These are phyloP conservation scores for Neomicropteryx cornuta DNA, from an alignment of 1,140 invertebrate species.

Conservation along the genomic window DNA sequence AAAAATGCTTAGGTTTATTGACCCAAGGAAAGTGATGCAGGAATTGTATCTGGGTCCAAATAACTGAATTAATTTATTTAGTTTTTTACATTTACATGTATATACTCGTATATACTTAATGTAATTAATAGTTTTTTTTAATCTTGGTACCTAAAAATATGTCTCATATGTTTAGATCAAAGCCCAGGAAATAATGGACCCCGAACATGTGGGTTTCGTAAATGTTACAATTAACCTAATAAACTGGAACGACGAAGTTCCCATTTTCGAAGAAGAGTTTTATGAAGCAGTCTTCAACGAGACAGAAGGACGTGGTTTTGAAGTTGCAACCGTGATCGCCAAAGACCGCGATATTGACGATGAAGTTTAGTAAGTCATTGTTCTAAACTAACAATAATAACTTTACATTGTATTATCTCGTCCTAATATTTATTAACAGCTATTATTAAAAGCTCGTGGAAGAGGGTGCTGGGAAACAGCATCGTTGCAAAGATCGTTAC, in stretches of 20 bases:
- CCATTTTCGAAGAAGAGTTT: conserved; percentile 30
- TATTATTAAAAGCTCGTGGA: no score
- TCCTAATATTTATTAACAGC: no score
- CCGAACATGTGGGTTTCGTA: conserved; percentile 23
- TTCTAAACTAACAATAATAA: no score
- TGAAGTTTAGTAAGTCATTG: conserved; percentile 34
- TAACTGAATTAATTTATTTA: background rate
- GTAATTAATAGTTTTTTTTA: conserved; percentile 3
- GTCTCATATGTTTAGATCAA: conserved; percentile 24
- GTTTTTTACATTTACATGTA: background rate
- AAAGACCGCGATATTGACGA: conserved; percentile 43
- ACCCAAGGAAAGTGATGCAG: no score
- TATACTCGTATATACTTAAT: background rate
- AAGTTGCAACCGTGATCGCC: conserved; percentile 28
- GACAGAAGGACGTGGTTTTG: conserved; percentile 28
- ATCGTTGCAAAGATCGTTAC: no score
- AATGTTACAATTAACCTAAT: conserved; percentile 34
- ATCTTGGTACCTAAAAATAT: conserved; percentile 7
- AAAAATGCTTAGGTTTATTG: no score
- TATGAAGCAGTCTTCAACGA: conserved; percentile 31
- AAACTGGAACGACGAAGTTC: conserved; percentile 47
- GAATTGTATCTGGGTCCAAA: no score
- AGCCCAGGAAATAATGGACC: conserved; percentile 30
- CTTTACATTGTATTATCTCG: no score
- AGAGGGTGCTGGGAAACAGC: no score